Evolutionary conservation across 2,888 invertebrate species (phyloP).

Genomic region (Elaeidobius kamerunicus): DNA sequence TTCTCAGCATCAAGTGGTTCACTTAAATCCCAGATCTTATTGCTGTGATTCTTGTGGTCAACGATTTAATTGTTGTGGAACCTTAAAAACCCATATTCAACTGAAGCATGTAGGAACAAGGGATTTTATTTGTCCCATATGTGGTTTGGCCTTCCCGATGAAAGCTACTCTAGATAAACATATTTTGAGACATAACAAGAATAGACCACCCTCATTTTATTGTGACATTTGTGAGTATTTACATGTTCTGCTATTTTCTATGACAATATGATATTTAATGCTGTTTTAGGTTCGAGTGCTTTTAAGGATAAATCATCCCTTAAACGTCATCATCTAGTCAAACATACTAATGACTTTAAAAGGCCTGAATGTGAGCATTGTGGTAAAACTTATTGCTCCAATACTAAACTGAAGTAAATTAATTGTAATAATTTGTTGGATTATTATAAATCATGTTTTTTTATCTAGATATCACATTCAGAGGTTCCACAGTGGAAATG

Average conservation of each 20-base stretch:
- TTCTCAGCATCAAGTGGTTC: constrained; percentile 20
- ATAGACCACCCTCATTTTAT: constrained; percentile 18
- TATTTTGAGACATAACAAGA: constrained; percentile 24
- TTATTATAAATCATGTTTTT: too few species aligned
- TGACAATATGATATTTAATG: too few species aligned
- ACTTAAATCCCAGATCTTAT: constrained; percentile 21
- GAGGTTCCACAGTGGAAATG: constrained; percentile 13
- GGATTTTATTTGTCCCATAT: constrained; percentile 25
- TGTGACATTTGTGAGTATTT: constrained; percentile 26
- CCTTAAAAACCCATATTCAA: constrained; percentile 21
- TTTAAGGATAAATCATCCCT: constrained; percentile 25
- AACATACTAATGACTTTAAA: constrained; percentile 19
- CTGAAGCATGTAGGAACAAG: constrained; percentile 17
- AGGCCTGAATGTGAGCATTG: constrained; percentile 19
- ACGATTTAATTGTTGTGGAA: constrained; percentile 23
- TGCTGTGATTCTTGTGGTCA: constrained; percentile 23
- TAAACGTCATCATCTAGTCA: constrained; percentile 23
- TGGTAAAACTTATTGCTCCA: constrained; percentile 21
- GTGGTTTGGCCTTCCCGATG: constrained; percentile 22
- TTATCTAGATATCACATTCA: constrained; percentile 18
- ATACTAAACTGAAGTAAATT: constrained; percentile 21
- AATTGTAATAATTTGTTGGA: too few species aligned
- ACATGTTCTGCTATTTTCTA: too few species aligned
- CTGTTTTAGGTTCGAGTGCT: constrained; percentile 17
- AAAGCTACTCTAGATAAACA: constrained; percentile 26